A percentile compares a stretch with the other conserved stretches of the same genome.
Conservation (phyloP, 2,797 vertebrate species). For the Anniella stebbinsi region DNA sequence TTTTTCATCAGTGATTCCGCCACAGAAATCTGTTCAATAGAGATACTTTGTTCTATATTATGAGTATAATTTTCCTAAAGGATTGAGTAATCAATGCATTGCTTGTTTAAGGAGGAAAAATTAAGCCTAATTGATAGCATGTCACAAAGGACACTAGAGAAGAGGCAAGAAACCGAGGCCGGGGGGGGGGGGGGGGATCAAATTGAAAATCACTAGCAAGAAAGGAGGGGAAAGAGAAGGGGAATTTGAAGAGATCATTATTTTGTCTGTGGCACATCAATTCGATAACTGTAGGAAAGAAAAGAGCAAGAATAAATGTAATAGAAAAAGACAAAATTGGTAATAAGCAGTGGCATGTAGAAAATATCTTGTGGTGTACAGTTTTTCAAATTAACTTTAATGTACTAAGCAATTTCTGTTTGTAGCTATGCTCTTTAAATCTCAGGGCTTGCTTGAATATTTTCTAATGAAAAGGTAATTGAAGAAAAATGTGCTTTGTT, state of each 20-base stretch:
- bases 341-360: conserved; percentile 35
- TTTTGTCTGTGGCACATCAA: conserved; percentile 33
- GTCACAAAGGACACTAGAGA: conserved; percentile 19
- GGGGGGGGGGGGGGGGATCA: conserved; percentile 31
- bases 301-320: conserved; percentile 19
- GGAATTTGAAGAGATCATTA: conserved; percentile 27
- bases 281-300: conserved; percentile 26
- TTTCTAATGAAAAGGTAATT: conserved; percentile 41
- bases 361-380: conserved; percentile 43
- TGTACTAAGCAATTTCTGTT: conserved; percentile 5
- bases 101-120: conserved; percentile 49
- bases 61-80: conserved; percentile 45
- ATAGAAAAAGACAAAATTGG: conserved; percentile 38
- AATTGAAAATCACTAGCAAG: conserved; percentile 52
- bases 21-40: conserved; percentile 35
- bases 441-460: conserved; percentile 16
- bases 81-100: conserved; percentile 43
- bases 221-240: conserved; percentile 14
- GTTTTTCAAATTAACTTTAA: conserved; percentile 51
- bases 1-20: conserved; percentile 48
- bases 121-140: conserved; percentile 52
- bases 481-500: neutral
- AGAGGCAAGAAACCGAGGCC: conserved; percentile 16
- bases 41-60: conserved; percentile 25
- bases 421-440: conserved; percentile 32